Base-by-base conservation (phyloP, 2,888 invertebrate genomes). In the Hesperia comma region DNA sequence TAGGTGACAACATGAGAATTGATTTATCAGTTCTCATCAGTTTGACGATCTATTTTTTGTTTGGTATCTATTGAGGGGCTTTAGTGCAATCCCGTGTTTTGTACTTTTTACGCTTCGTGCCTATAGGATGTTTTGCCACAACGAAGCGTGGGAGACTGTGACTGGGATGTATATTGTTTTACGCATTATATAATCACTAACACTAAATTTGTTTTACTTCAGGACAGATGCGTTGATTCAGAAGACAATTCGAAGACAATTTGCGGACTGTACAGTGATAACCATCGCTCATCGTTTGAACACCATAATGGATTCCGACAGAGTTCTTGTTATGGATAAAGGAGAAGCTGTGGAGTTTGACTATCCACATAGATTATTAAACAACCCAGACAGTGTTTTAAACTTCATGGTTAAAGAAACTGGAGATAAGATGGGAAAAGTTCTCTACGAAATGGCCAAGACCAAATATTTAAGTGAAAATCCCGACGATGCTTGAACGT, bases 291-390 rank as follows among this genome's bases (percentile, higher is more conserved):
- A 98, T 86, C 94, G 98, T 37, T 90, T 98, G 26, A 95, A 98
- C 81, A 98, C 98, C 0, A 96, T 98, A 70, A 98, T 98, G 95
- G 98, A 98, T 83, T 97, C 97, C 0, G 97, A 98, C 87, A 94
- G 95, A 57, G 95, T 98, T 14, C 89, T 98, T 57, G 98, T 98
- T 0, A 96, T 98, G 95, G 96, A 97, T 76, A 94, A 94, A 41
- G 98, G 98, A 0, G 81, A 86, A 33, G 94, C 96, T 17, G 94
- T 94, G 58, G 96, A 96, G 87, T 96, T 94, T 71, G 96, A 95
- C 76, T 94, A 94, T 72, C 96, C 96, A 0, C 90, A 95, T 79
- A 81, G 93, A 46, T 82, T 96, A 46, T 88, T 96, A 2, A 90
- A 87, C 51, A 93, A 94, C 71, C 88, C 93, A 1, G 84, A 94